phyloP scores from a whole-genome alignment of 2,113 vertebrate species.

The Carettochelys insculpta region DNA sequence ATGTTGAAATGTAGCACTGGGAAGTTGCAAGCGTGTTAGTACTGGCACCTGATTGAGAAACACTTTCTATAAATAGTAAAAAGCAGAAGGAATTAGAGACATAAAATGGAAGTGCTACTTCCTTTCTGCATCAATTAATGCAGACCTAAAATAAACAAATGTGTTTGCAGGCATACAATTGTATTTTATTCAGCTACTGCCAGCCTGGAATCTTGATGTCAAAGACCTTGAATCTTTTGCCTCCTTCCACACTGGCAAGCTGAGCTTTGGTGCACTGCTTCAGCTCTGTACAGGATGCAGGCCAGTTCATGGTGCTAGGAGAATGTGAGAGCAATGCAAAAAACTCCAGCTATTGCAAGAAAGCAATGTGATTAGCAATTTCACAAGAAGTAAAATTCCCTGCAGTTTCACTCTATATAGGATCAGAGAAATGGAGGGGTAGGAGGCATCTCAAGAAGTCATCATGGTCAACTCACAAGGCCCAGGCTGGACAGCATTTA shows the following conservation, averaged over 20 bases:
- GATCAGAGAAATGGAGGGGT: neutral
- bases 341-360: neutral
- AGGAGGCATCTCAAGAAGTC: neutral
- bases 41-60: neutral
- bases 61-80: conserved; percentile 21
- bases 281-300: neutral
- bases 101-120: neutral
- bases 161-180: neutral
- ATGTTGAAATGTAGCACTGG: neutral
- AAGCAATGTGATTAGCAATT: neutral
- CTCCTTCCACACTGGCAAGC: neutral
- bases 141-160: neutral
- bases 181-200: neutral
- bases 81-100: conserved; percentile 11
- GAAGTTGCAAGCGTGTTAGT: neutral
- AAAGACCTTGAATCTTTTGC: neutral
- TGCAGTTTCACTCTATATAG: neutral
- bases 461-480: too few species aligned
- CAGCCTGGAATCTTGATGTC: neutral
- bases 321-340: neutral
- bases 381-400: conserved; percentile 33
- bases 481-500: too few species aligned
- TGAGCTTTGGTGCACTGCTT: neutral
- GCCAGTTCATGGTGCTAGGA: neutral
- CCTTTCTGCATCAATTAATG: neutral